phyloP scores from a whole-genome alignment of 2,888 invertebrate genomes.

The Drosophila mayaguana region DNA sequence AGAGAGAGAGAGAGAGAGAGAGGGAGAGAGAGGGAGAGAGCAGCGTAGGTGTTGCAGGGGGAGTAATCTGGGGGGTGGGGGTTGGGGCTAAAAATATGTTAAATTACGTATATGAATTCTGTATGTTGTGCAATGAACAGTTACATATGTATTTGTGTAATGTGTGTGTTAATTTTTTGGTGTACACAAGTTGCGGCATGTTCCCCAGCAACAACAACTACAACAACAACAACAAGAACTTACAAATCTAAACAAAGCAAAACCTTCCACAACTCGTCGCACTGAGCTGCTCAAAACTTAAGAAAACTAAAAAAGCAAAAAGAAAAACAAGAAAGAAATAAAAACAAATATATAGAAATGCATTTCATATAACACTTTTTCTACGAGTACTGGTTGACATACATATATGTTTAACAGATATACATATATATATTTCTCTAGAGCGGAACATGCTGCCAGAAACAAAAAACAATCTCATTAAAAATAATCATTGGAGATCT shows the following conservation, averaged over 20 bases:
- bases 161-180: slow-evolving; percentile 65
- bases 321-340: slow-evolving; percentile 1
- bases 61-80: background rate
- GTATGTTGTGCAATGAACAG: slow-evolving; percentile 76
- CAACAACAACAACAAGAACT: slow-evolving; percentile 3
- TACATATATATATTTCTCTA: slow-evolving; percentile 23
- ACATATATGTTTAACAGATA: slow-evolving; percentile 14
- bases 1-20: background rate
- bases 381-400: slow-evolving; percentile 39
- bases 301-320: slow-evolving; percentile 15
- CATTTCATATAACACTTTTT: slow-evolving; percentile 46
- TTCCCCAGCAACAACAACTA: slow-evolving; percentile 47
- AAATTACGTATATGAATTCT: slow-evolving; percentile 66
- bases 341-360: slow-evolving; percentile 16
- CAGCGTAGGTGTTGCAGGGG: background rate
- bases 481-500: slow-evolving; percentile 68
- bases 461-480: slow-evolving; percentile 52
- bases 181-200: slow-evolving; percentile 70
- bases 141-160: slow-evolving; percentile 68
- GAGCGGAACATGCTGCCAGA: slow-evolving; percentile 65
- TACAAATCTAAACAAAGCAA: slow-evolving; percentile 3
- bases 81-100: slow-evolving; percentile 38
- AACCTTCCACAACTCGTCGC: slow-evolving; percentile 34
- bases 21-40: background rate
- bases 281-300: slow-evolving; percentile 36